Evolutionary conservation across 2,113 vertebrate genomes (phyloP), one percentile per base, ranked within the genome.

Genomic region (Phalacrocorax pelagicus): DNA sequence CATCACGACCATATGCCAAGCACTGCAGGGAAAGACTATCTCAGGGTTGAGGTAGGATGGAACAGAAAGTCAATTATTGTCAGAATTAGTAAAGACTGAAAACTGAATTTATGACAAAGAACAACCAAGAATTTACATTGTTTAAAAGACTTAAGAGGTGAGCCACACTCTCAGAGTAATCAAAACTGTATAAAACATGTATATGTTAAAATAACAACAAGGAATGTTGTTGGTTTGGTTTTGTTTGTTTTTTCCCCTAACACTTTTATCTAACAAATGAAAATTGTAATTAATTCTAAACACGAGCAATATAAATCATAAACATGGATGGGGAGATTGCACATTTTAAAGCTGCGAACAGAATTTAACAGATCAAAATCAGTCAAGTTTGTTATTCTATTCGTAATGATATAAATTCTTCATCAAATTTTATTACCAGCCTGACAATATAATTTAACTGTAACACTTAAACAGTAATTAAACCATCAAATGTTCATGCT

Each of bases 301-400:
- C 20, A 93, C 2, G 4, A 94, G 40, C 52, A 47, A 24, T 49
- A 49, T 61, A 94, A 93, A 88, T 57, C n/a, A 96, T 94, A 86
- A 94, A 88, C 58, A 63, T 20, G 3, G 8, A 46, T 84, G 22
- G 75, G 6, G 10, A 80, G n/a, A 92, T 81, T 94, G 78, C 36
- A 93, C 69, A 13, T 85, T 92, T 86, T 44, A 90, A 97, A 96
- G 26, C 51, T 93, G 61, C 52, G 93, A 97, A 97, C 89, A 94
- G 36, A 96, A 95, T 84, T 96, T 96, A 96, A 96, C 75, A 86
- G 67, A 94, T 86, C 57, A 95, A 94, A 97, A 94, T 97, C 86
- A 94, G 74, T 95, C 86, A 97, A n/a, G 67, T 94, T 86, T 81
- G 54, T 69, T 97, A 94, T 82, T 92, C 73, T 91, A 36, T 71